Conservation (phyloP, 2,888 invertebrate genomes). For the Drosophila pseudotalamancana region DNA sequence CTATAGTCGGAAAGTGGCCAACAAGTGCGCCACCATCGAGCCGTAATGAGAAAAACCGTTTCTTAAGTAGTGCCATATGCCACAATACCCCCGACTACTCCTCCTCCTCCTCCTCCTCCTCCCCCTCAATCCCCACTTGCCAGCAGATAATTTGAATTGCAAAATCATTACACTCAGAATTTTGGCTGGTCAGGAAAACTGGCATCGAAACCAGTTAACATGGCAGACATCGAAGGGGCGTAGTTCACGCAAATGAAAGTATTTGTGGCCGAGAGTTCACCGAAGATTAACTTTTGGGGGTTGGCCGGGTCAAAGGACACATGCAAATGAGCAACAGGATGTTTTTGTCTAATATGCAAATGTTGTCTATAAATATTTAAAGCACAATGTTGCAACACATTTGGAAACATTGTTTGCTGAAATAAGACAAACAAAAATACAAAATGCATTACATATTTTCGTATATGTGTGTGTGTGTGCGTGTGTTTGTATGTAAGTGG, state of each 20-base stretch:
- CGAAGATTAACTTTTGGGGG: slow-evolving; percentile 41
- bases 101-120: not conserved
- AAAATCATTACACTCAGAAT: slow-evolving; percentile 37
- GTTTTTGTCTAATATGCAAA: slow-evolving; percentile 28
- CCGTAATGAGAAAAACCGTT: slow-evolving; percentile 43
- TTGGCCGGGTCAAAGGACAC: slow-evolving; percentile 15
- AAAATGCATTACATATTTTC: slow-evolving; percentile 64
- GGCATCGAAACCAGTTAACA: slow-evolving; percentile 58
- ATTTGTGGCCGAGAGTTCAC: slow-evolving; percentile 35
- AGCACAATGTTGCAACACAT: slow-evolving; percentile 36
- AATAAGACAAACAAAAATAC: slow-evolving; percentile 6
- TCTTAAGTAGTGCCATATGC: slow-evolving; percentile 17
- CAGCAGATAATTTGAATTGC: slow-evolving; percentile 64
- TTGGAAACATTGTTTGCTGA: slow-evolving; percentile 8
- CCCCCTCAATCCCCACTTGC: not conserved
- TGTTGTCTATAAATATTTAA: slow-evolving; percentile 59
- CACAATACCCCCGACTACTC: slow-evolving; percentile 4
- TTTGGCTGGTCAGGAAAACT: slow-evolving; percentile 9
- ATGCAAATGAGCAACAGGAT: slow-evolving; percentile 58
- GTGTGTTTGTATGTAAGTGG: slow-evolving; percentile 54
- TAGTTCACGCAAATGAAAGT: slow-evolving; percentile 59
- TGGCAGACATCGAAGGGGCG: slow-evolving; percentile 69
- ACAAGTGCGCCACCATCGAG: slow-evolving; percentile 23
- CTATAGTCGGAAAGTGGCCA: slow-evolving; percentile 62
- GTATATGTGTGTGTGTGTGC: slow-evolving; percentile 5